phyloP scores from a whole-genome alignment of 2,888 invertebrate species.

The Apomyelois bistriatella region DNA sequence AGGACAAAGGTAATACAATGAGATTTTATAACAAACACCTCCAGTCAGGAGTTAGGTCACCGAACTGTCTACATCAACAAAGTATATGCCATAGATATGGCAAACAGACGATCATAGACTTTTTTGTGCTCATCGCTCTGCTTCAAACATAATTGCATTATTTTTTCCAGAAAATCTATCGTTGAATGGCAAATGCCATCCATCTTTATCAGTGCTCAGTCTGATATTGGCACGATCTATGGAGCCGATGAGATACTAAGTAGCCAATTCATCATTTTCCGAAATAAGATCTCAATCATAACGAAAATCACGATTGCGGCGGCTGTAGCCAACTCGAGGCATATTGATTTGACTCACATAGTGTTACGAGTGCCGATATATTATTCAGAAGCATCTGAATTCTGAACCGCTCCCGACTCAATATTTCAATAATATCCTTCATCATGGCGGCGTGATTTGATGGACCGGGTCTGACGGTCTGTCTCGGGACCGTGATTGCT shows the following conservation, averaged over 20 bases:
- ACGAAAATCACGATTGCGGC: background rate
- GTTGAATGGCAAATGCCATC: background rate
- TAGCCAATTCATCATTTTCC: background rate
- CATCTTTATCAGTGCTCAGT: background rate
- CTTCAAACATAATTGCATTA: background rate
- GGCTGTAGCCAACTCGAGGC: background rate
- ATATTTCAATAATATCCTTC: background rate
- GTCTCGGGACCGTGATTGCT: background rate
- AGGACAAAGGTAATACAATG: background rate
- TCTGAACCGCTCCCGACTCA: background rate
- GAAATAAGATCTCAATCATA: slow-evolving; percentile 1
- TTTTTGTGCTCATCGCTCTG: background rate
- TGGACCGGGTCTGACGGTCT: background rate
- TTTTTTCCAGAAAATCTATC: background rate
- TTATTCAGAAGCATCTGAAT: background rate
- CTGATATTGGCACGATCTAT: background rate
- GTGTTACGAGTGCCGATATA: background rate
- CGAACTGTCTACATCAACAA: too few species aligned
- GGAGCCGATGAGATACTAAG: background rate
- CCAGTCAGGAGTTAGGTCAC: background rate
- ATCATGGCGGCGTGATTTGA: background rate
- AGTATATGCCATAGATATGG: background rate
- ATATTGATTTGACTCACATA: background rate
- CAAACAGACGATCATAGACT: too few species aligned
- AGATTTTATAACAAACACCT: background rate